Percentiles rank a stretch among this genome's conserved stretches.
Conservation (phyloP, 2,797 vertebrate genomes). For the Hyperoplus immaculatus region DNA sequence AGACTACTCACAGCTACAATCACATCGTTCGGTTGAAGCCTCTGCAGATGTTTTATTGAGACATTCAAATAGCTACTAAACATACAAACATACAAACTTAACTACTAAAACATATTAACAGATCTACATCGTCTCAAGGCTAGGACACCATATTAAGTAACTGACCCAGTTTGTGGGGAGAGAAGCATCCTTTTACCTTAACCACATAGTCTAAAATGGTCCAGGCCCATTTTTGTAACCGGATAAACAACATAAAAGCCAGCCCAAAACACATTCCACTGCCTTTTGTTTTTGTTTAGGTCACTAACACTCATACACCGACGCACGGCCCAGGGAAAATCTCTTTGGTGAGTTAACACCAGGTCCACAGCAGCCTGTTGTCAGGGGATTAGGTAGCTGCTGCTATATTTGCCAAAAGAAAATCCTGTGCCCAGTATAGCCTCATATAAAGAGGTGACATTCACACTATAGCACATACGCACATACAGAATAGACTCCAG, state of each 20-base stretch:
- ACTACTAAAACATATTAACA: too few species aligned
- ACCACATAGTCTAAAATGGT: background rate
- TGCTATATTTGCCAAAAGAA: slow-evolving; percentile 73
- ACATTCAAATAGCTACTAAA: too few species aligned
- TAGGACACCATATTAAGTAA: too few species aligned
- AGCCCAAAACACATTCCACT: slow-evolving; percentile 1
- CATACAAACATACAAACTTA: too few species aligned
- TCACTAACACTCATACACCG: slow-evolving; percentile 11
- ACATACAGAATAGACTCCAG: slow-evolving; percentile 12
- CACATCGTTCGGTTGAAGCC: too few species aligned
- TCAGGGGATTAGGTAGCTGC: slow-evolving; percentile 60
- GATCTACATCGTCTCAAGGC: too few species aligned
- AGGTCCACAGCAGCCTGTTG: slow-evolving; percentile 62
- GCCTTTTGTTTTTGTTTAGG: background rate
- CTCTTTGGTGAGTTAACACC: slow-evolving; percentile 55
- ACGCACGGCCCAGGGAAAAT: slow-evolving; percentile 51
- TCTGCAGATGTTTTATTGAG: too few species aligned
- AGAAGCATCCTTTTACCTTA: too few species aligned
- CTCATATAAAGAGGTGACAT: slow-evolving; percentile 65
- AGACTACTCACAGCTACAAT: too few species aligned
- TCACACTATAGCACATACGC: slow-evolving; percentile 42
- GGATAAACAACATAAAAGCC: slow-evolving; percentile 22
- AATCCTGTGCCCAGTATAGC: slow-evolving; percentile 58
- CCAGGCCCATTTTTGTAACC: background rate
- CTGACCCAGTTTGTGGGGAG: too few species aligned